Evolutionary conservation across 2,888 invertebrate species (phyloP).

Genomic region (Rhingia rostrata): DNA sequence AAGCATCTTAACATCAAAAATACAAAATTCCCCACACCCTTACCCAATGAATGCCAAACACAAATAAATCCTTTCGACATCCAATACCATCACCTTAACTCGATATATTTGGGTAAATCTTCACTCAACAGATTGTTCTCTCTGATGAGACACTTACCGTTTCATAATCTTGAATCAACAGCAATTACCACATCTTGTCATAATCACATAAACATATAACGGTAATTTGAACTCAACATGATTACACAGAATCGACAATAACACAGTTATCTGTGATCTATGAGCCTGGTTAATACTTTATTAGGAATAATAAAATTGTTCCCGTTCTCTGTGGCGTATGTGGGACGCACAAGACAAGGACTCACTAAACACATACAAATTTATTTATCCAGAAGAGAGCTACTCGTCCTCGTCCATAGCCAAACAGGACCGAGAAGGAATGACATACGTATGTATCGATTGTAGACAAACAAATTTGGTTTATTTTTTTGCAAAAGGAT

Average conservation of each 20-base stretch:
- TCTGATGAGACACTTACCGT: not conserved
- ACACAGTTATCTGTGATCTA: conserved; percentile 36
- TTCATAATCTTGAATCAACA: conserved; percentile 11
- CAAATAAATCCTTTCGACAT: too few species aligned
- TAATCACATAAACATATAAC: conserved; percentile 23
- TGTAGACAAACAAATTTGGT: not conserved
- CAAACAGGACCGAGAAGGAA: not conserved
- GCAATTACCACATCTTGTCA: conserved; percentile 30
- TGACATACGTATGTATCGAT: not conserved
- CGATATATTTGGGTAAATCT: too few species aligned
- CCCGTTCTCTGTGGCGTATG: conserved; percentile 11
- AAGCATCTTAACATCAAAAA: too few species aligned
- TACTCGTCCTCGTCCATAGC: not conserved
- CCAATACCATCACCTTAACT: too few species aligned
- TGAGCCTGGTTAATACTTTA: conserved; percentile 9
- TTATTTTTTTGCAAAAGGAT: conserved; percentile 27
- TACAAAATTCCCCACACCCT: too few species aligned
- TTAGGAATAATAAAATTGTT: conserved; percentile 21
- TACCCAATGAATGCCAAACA: too few species aligned
- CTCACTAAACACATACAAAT: not conserved
- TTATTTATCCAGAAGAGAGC: too few species aligned
- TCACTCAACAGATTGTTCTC: not conserved
- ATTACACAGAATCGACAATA: conserved; percentile 46
- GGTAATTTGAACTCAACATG: conserved; percentile 22
- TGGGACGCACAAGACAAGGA: not conserved